Percentiles rank a stretch among this genome's conserved stretches.
Conservation (phyloP, 2,113 vertebrate genomes). For the Xenopus borealis region DNA sequence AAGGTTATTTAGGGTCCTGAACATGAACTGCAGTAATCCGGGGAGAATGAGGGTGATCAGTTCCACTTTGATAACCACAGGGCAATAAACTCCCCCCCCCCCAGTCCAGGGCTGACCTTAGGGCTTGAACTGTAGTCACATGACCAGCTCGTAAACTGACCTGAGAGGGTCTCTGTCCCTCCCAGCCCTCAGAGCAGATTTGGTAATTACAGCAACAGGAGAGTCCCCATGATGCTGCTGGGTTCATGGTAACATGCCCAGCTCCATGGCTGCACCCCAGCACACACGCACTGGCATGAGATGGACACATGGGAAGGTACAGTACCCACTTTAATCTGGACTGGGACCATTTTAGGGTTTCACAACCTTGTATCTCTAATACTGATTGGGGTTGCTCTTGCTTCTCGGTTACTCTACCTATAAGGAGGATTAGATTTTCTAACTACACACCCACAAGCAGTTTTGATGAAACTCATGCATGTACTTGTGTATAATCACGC, state of each 20-base stretch:
- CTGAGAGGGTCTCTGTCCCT: constrained; percentile 66
- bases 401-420: no score
- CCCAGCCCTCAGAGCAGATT: constrained; percentile 66
- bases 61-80: constrained; percentile 88
- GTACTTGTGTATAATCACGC: no score
- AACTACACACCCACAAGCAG: no score
- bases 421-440: no score
- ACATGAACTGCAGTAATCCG: constrained; percentile 39
- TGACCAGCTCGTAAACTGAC: constrained; percentile 89
- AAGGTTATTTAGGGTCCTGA: constrained; percentile 11
- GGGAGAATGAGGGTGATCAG: constrained; percentile 71
- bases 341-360: no score
- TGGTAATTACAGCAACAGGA: constrained; percentile 72
- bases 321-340: constrained; percentile 23
- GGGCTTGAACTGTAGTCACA: constrained; percentile 91
- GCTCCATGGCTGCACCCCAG: constrained; percentile 77
- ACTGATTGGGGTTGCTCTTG: no score
- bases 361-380: no score
- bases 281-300: constrained; percentile 76
- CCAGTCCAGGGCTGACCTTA: constrained; percentile 81
- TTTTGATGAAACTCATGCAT: no score
- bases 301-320: constrained; percentile 95
- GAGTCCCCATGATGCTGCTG: constrained; percentile 58
- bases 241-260: constrained; percentile 64
- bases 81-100: constrained; percentile 73